phyloP scores from a whole-genome alignment of 2,888 invertebrate species.

The Elegia similella region DNA sequence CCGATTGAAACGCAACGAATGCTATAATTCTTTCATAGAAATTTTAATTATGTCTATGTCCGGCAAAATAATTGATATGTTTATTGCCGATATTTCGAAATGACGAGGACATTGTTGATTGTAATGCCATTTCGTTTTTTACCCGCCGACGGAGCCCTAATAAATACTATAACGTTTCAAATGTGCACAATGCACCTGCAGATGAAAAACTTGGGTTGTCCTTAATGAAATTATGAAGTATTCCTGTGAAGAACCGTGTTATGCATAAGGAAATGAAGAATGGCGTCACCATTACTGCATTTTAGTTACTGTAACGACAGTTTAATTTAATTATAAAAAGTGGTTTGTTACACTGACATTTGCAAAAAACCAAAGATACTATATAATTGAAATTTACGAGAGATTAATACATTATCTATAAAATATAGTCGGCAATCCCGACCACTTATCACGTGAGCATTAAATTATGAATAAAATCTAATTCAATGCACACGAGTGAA shows the following conservation, averaged over 20 bases:
- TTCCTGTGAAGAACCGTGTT: neutral
- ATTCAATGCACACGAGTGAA: too few species aligned
- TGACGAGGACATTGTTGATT: slow-evolving; percentile 55
- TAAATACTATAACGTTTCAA: slow-evolving; percentile 50
- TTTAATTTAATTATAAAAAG: neutral
- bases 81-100: slow-evolving; percentile 49
- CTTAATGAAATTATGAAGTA: slow-evolving; percentile 40
- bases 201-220: slow-evolving; percentile 56
- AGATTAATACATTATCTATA: too few species aligned
- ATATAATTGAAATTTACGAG: too few species aligned
- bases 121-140: slow-evolving; percentile 65
- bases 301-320: neutral
- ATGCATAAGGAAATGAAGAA: slow-evolving; percentile 8
- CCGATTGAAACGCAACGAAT: slow-evolving; percentile 21
- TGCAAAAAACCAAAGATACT: too few species aligned
- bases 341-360: neutral
- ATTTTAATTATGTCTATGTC: slow-evolving; percentile 44
- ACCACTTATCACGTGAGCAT: too few species aligned
- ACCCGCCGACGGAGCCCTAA: slow-evolving; percentile 38
- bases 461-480: too few species aligned
- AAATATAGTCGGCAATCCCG: too few species aligned
- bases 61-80: slow-evolving; percentile 48
- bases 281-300: neutral
- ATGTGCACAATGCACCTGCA: slow-evolving; percentile 66
- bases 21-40: slow-evolving; percentile 32